A percentile compares a stretch with the other conserved stretches of the same genome.
Conservation (phyloP, 2,888 invertebrate genomes). For the Leucophenga maculata region DNA sequence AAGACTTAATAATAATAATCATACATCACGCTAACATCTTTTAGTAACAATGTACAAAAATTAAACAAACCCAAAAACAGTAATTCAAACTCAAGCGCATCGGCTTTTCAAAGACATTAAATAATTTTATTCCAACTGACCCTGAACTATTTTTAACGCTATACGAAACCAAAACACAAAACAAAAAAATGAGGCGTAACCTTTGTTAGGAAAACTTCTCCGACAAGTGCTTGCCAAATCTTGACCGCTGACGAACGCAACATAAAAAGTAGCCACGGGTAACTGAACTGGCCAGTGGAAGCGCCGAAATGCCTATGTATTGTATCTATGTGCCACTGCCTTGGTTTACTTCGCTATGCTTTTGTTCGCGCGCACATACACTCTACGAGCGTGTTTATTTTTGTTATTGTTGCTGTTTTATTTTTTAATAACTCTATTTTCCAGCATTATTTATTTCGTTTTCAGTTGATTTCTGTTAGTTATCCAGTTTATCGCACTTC, state of each 20-base stretch:
- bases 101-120: too few species aligned
- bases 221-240: neutral
- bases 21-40: too few species aligned
- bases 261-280: neutral
- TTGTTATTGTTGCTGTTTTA: neutral
- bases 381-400: neutral
- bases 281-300: conserved; percentile 9
- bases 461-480: neutral
- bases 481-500: neutral
- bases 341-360: conserved; percentile 14
- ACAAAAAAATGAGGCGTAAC: neutral
- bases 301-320: neutral
- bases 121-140: neutral
- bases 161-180: too few species aligned
- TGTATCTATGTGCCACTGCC: conserved; percentile 7
- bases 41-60: too few species aligned
- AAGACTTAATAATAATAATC: too few species aligned
- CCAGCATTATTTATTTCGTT: neutral
- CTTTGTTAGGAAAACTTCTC: conserved; percentile 9
- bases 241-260: neutral
- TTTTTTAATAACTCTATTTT: conserved; percentile 6
- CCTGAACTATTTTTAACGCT: conserved; percentile 2
- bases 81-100: too few species aligned
- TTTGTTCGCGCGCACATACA: neutral
- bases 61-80: too few species aligned